These are phyloP conservation scores for Porphyrio hochstetteri DNA, from an alignment of 2,113 vertebrate genomes.

Conservation along the genomic window DNA sequence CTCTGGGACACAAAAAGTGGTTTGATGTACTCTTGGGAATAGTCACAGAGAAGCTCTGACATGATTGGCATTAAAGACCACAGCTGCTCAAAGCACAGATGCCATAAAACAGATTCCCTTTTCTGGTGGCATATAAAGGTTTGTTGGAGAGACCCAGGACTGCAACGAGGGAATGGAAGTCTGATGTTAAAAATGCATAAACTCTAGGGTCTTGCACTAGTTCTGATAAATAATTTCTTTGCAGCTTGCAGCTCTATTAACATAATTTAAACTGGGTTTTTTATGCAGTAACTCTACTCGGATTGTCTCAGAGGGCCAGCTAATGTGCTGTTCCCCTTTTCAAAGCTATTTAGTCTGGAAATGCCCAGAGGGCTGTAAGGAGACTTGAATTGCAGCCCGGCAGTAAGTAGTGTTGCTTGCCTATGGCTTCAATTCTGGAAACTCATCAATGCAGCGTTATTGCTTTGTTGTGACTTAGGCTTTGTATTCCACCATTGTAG, in stretches of 20 bases:
- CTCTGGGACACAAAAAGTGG: background rate
- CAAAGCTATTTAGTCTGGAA: slow-evolving; percentile 32
- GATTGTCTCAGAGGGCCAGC: slow-evolving; percentile 27
- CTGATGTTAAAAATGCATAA: slow-evolving; percentile 37
- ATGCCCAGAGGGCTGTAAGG: background rate
- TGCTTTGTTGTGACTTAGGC: background rate
- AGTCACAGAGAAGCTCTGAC: background rate
- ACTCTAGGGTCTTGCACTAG: slow-evolving; percentile 41
- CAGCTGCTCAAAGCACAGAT: background rate
- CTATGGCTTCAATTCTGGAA: background rate
- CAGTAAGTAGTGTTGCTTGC: background rate
- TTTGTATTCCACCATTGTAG: background rate
- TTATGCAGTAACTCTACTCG: slow-evolving; percentile 3
- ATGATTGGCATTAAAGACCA: background rate
- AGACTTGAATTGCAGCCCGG: background rate
- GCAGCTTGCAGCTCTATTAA: slow-evolving; percentile 48
- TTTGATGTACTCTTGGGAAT: background rate
- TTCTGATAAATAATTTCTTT: slow-evolving; percentile 70
- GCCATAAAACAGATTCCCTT: background rate
- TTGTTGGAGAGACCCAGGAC: background rate
- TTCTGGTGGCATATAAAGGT: background rate
- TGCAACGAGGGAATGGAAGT: background rate
- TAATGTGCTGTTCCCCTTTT: slow-evolving; percentile 20
- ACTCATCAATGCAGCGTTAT: background rate
- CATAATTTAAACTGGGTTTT: slow-evolving; percentile 31